These are phyloP conservation scores for Urosaurus nigricauda DNA, from an alignment of 2,797 vertebrate genomes.

Conservation along the genomic window DNA sequence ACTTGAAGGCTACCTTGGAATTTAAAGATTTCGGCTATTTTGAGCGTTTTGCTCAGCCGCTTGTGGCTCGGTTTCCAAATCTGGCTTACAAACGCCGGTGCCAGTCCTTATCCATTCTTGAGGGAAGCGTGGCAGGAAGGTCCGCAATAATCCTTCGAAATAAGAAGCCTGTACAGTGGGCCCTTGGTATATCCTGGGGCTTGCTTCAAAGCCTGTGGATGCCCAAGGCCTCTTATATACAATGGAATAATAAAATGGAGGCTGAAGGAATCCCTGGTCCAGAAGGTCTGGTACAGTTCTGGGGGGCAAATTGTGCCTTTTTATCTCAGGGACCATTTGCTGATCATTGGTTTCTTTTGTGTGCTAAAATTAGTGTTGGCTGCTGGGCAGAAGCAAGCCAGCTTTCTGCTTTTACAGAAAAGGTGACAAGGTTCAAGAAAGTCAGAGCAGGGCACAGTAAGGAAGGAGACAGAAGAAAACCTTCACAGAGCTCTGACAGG, in stretches of 20 bases:
- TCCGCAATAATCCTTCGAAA: neutral
- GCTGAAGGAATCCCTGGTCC: neutral
- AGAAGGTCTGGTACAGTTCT: no score
- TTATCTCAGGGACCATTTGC: neutral
- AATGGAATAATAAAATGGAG: no score
- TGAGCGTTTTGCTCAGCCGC: constrained; percentile 19
- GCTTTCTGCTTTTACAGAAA: no score
- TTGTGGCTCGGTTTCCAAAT: constrained; percentile 18
- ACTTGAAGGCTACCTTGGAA: constrained; percentile 19
- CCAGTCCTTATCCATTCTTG: neutral
- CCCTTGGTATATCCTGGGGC: no score
- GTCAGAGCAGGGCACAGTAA: neutral
- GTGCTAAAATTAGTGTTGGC: neutral
- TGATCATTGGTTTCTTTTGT: neutral
- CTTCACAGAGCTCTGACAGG: neutral
- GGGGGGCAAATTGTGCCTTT: no score
- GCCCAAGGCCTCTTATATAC: no score
- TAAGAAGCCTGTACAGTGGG: neutral
- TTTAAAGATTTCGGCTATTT: neutral
- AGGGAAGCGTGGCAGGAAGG: constrained; percentile 14
- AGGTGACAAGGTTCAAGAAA: neutral
- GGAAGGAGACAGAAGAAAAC: neutral
- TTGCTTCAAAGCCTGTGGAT: no score
- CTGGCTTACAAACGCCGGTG: neutral
- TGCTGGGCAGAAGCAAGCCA: neutral